Conservation (phyloP, 2,797 vertebrate species). For the Siniperca scherzeri region DNA sequence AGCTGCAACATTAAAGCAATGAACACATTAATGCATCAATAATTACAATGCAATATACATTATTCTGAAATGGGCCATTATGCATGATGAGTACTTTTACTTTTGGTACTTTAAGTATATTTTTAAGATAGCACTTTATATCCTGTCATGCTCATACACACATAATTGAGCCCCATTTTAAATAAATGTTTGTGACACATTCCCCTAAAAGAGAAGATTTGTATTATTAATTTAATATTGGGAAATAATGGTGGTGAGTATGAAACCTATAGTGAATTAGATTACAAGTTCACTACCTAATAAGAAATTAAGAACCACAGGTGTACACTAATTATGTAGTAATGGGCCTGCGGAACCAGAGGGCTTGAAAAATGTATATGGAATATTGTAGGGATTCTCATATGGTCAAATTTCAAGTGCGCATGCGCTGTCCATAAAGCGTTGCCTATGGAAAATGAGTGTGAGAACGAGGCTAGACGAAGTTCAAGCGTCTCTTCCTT, state of each 20-base stretch:
- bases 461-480: background rate
- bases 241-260: background rate
- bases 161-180: background rate
- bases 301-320: background rate
- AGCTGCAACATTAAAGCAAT: too few relatives aligned
- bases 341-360: background rate
- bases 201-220: background rate
- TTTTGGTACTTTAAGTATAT: too few relatives aligned
- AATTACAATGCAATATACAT: too few relatives aligned
- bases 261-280: background rate
- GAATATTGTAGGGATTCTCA: background rate
- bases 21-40: too few relatives aligned
- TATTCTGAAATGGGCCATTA: too few relatives aligned
- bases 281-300: background rate
- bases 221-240: background rate
- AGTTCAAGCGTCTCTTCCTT: background rate
- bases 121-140: background rate
- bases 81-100: background rate
- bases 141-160: background rate
- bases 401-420: background rate
- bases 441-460: background rate
- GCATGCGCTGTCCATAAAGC: conserved; percentile 34
- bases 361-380: background rate
- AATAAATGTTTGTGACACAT: too few relatives aligned
- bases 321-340: background rate